phyloP scores from a whole-genome alignment of 2,888 invertebrate genomes.

The Ceraclea dissimilis region DNA sequence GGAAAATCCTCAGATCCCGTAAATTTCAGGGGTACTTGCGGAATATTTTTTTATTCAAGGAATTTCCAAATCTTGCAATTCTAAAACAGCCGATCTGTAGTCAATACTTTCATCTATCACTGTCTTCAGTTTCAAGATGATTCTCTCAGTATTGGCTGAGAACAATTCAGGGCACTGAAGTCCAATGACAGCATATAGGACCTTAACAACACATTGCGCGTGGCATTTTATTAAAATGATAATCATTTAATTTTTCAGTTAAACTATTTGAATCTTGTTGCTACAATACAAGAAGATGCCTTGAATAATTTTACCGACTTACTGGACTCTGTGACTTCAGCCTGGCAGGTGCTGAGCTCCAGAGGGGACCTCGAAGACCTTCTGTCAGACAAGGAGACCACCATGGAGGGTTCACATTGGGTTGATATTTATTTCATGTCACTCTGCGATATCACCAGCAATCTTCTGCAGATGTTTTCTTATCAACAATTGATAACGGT shows the following conservation, averaged over 20 bases:
- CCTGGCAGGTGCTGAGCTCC: constrained; percentile 4
- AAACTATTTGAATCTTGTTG: background rate
- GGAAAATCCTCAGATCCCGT: too few relatives aligned
- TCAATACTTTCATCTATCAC: too few relatives aligned
- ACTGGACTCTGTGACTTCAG: background rate
- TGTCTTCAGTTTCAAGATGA: background rate
- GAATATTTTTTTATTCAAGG: too few relatives aligned
- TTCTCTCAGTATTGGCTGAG: too few relatives aligned
- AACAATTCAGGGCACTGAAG: too few relatives aligned
- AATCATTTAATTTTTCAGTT: constrained; percentile 5
- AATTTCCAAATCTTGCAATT: too few relatives aligned
- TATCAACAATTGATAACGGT: constrained; percentile 13
- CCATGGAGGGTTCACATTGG: constrained; percentile 14
- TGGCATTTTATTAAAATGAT: too few relatives aligned
- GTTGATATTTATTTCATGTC: constrained; percentile 10
- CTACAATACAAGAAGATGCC: constrained; percentile 1
- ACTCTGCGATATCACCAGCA: constrained; percentile 10
- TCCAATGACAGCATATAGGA: too few relatives aligned
- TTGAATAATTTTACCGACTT: background rate
- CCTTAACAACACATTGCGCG: too few relatives aligned
- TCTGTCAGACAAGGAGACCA: constrained; percentile 4
- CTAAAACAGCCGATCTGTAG: too few relatives aligned
- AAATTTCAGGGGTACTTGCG: too few relatives aligned
- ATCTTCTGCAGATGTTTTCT: constrained; percentile 4
- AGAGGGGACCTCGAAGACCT: background rate